These are phyloP conservation scores for Phaethornis superciliosus DNA, from an alignment of 2,113 vertebrate species.

Conservation along the genomic window DNA sequence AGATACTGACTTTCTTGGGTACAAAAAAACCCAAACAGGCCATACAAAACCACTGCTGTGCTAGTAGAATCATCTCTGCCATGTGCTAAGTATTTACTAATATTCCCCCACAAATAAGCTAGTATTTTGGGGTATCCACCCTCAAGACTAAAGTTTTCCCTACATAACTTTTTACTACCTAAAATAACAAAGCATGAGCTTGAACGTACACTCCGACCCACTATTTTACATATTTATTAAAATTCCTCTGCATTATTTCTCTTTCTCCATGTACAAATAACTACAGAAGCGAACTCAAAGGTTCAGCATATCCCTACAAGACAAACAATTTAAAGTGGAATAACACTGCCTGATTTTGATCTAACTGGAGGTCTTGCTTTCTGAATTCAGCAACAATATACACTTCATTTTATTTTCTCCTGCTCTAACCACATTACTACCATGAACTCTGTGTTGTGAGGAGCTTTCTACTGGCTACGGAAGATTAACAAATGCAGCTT, in stretches of 20 bases:
- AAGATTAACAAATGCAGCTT: neutral
- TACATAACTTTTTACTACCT: neutral
- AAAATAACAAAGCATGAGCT: neutral
- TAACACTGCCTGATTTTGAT: neutral
- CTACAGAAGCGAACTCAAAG: neutral
- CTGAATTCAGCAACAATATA: neutral
- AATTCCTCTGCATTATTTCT: neutral
- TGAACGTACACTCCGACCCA: neutral
- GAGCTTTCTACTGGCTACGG: rapidly evolving
- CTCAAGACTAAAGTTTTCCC: neutral
- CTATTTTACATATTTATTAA: neutral
- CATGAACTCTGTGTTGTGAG: rapidly evolving
- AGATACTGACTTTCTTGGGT: neutral
- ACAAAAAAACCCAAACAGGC: neutral
- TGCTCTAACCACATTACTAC: neutral
- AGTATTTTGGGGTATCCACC: neutral
- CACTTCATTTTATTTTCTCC: neutral
- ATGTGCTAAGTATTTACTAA: neutral
- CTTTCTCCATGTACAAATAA: rapidly evolving
- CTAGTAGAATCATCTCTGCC: neutral
- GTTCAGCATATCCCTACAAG: neutral
- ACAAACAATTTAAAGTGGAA: neutral
- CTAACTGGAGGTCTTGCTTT: neutral
- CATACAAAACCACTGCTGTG: neutral
- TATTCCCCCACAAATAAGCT: neutral